Evolutionary conservation across 2,888 invertebrate genomes (phyloP), one percentile per base, ranked within the genome.

Genomic region (Sinodicranocentrus sp.): DNA sequence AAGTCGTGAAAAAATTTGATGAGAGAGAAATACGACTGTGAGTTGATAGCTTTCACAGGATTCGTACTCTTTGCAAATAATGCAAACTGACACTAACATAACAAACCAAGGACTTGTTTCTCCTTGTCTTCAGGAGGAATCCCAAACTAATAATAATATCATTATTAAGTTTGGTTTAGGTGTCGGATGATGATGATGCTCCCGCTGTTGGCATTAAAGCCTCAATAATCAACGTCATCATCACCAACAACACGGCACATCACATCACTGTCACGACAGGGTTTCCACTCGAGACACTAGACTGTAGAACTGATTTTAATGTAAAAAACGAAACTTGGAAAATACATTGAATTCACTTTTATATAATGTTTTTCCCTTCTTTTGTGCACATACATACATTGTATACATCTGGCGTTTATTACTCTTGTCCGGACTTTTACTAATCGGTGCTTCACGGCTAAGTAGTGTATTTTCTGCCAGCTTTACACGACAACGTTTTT

Each of bases 1-100:
- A 59, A 72, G 59, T 72, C 72, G 72, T 72, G 72, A 72, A 72
- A 72, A 71, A 59, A 23, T 39, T 72, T 72, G 72, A 72, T 59
- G 72, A 72, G 72, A 25, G 71, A 15, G 67, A 67, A n/a, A 48
- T 5, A 48, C n/a, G 57, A 6, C 6, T 15, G 23, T n/a, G 61
- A 28, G 26, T n/a, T n/a, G n/a, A n/a, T n/a, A n/a, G n/a, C n/a
- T n/a, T n/a, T n/a, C 2, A 61, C 6, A 28, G 61, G n/a, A 61
- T 57, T 23, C 13, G 13, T 19, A 23, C 17, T 48, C 15, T 48
- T 48, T 48, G n/a, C 15, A 48, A 17, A 48, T 57, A 6, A 6
- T 19, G 21, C 23, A 23, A 23, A 57, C 57, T 57, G 21, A 23
- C 57, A 57, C 23, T 15, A 15, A 21, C 23, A 23, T 57, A 48